Evolutionary conservation across 2,113 vertebrate genomes (phyloP), one percentile per base, ranked within the genome.

Genomic region (Reinhardtius hippoglossoides): DNA sequence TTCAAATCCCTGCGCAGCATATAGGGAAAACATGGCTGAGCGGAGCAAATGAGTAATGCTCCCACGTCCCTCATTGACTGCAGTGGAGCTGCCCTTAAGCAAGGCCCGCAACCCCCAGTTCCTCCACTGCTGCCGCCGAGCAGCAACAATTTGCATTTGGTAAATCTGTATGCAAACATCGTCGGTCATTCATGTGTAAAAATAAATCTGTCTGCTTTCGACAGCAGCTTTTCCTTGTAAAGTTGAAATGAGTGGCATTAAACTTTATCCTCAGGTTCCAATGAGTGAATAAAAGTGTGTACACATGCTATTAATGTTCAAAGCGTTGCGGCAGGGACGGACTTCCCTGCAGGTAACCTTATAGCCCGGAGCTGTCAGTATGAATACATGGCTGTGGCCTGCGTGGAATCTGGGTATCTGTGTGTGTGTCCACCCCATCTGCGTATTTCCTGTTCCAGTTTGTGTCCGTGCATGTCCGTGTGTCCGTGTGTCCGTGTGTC

Each of bases 371-470:
- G 74, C 87, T 87, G 86, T 81, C 89, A 86, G 67, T 55, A 35
- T 80, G 80, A 83, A 85, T 60, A 69, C 63, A 81, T 67, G 76
- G 71, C 80, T 64, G 64, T 59, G 86, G 85, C 80, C 81, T 87
- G 67, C 24, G 5, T 65, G 88, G 89, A 91, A 91, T 91, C 84
- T 87, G 75, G 61, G 86, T 85, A 62, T 86, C 80, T 84, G 81
- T 78, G 84, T 78, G 57, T 83, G 87, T 81, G 87, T 87, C 85
- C 64, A 1, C 79, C 63, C 71, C 8, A 73, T 85, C 81, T 76
- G 84, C 44, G 27, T 64, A 78, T 80, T 74, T 88, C 56, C 58
- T 74, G 52, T 61, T 20, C 3, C 13, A n/a, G 66, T 71, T 72
- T 50, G 44, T 54, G 62, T 62, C 16, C 48, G 69, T 67, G 48